phyloP scores from a whole-genome alignment of 2,888 invertebrate species.

The Ormyrus nitidulus region DNA sequence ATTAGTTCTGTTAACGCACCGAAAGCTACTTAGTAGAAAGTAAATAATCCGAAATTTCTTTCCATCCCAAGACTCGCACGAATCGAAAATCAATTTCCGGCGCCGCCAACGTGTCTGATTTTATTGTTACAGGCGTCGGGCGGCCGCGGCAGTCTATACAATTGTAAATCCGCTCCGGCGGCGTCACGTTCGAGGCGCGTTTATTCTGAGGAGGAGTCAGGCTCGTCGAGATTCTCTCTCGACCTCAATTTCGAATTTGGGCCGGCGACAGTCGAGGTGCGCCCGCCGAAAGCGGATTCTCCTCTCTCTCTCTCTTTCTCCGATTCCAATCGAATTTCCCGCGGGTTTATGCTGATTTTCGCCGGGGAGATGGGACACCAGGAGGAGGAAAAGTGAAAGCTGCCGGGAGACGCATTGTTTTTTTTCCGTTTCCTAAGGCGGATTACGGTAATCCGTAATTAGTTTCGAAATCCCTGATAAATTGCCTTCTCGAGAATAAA shows the following conservation, averaged over 20 bases:
- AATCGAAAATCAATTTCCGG: too few relatives aligned
- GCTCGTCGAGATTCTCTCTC: neutral
- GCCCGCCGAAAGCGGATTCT: neutral
- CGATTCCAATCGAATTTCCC: neutral
- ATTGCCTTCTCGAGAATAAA: too few relatives aligned
- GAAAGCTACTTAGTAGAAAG: too few relatives aligned
- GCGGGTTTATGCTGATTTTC: constrained; percentile 22
- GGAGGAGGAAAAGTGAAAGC: constrained; percentile 20
- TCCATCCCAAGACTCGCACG: too few relatives aligned
- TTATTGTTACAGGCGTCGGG: too few relatives aligned
- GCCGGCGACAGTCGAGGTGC: neutral
- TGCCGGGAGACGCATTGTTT: neutral
- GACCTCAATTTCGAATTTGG: constrained; percentile 41
- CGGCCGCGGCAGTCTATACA: neutral
- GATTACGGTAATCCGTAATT: too few relatives aligned
- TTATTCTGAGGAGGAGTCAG: constrained; percentile 26
- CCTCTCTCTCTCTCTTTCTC: neutral
- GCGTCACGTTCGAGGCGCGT: neutral
- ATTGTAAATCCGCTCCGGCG: constrained; percentile 19
- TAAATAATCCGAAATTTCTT: too few relatives aligned
- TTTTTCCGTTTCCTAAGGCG: neutral
- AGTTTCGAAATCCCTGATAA: too few relatives aligned
- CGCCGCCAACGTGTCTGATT: too few relatives aligned
- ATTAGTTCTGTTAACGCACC: too few relatives aligned
- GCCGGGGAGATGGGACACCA: neutral